These are phyloP conservation scores for Plutomurus gul DNA, from an alignment of 1,140 invertebrate species.

Conservation along the genomic window DNA sequence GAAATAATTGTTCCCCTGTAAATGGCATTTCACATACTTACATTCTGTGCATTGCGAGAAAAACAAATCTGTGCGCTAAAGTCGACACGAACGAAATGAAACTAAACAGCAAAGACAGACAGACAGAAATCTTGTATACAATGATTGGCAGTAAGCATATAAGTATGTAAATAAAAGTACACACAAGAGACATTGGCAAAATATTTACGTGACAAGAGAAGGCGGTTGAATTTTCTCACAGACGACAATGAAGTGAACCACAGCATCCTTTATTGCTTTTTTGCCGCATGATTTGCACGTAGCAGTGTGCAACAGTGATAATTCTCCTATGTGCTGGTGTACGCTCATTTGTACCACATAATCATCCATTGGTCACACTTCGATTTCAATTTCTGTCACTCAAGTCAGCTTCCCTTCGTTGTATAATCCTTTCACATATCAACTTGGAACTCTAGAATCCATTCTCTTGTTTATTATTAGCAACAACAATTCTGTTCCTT, in stretches of 20 bases:
- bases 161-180: too few relatives aligned
- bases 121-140: background rate
- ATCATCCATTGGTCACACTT: conserved; percentile 31
- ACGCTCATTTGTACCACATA: conserved; percentile 27
- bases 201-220: background rate
- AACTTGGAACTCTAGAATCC: too few relatives aligned
- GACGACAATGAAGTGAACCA: conserved; percentile 19
- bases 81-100: too few relatives aligned
- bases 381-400: conserved; percentile 26
- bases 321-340: conserved; percentile 1
- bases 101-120: too few relatives aligned
- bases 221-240: conserved; percentile 14
- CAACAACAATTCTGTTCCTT: too few relatives aligned
- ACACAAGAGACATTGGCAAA: conserved; percentile 4
- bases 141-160: too few relatives aligned
- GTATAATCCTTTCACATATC: background rate
- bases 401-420: background rate
- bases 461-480: too few relatives aligned
- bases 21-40: too few relatives aligned
- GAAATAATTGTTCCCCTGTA: conserved; percentile 4
- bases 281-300: conserved; percentile 3
- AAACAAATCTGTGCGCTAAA: too few relatives aligned
- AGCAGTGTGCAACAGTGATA: conserved; percentile 14
- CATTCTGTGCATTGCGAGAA: too few relatives aligned
- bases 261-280: conserved; percentile 29